Conservation (phyloP, 2,888 invertebrate genomes). For the Tolmerus cingulatus region DNA sequence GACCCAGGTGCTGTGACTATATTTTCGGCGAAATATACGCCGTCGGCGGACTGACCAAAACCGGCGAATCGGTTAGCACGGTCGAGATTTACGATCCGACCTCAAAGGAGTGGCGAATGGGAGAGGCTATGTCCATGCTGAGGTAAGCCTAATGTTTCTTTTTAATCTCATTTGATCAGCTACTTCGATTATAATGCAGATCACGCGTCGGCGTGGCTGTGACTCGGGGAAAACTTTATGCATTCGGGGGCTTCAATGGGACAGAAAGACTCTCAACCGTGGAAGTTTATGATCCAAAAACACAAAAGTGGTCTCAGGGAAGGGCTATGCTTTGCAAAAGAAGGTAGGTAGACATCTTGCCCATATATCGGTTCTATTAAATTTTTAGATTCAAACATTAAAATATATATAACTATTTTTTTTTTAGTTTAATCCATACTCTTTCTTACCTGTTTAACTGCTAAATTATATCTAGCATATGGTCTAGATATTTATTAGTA, state of each 20-base stretch:
- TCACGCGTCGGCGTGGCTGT: conserved; percentile 87
- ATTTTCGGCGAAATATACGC: conserved; percentile 85
- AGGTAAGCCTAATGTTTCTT: conserved; percentile 52
- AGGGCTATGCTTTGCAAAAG: conserved; percentile 82
- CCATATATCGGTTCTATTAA: background rate
- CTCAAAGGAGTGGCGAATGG: conserved; percentile 75
- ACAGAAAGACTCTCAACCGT: conserved; percentile 82
- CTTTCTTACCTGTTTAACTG: too few species aligned
- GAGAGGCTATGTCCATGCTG: conserved; percentile 84
- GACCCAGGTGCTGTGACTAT: conserved; percentile 77
- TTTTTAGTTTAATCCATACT: too few species aligned
- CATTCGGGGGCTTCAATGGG: conserved; percentile 88
- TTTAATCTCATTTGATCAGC: background rate
- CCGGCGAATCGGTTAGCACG: conserved; percentile 83
- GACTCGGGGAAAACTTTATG: conserved; percentile 77
- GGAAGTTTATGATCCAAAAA: conserved; percentile 81
- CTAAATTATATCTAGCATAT: too few species aligned
- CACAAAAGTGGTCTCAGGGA: conserved; percentile 78
- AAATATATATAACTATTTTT: too few species aligned
- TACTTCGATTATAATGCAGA: conserved; percentile 58
- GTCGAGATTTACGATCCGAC: conserved; percentile 85
- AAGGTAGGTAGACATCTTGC: conserved; percentile 65
- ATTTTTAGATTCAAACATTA: too few species aligned
- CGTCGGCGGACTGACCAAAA: conserved; percentile 84
- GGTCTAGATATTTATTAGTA: too few species aligned